Conservation (phyloP, 2,113 vertebrate species). For the Telmatochromis brichardi region DNA sequence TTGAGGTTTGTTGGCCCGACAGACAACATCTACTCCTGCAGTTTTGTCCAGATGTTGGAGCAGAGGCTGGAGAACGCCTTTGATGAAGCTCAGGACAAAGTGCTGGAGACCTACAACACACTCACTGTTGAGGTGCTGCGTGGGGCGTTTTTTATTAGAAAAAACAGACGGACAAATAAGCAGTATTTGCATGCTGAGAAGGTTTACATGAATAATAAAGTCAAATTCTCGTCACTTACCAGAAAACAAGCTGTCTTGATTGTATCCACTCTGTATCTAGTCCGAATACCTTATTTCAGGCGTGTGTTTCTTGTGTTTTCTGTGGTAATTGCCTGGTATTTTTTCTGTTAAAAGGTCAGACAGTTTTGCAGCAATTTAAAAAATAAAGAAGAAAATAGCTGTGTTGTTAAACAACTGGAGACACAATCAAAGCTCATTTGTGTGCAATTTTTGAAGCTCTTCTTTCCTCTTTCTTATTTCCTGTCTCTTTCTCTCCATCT, state of each 20-base stretch:
- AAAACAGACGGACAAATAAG: neutral
- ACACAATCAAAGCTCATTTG: neutral
- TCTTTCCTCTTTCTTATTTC: neutral
- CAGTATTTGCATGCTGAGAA: neutral
- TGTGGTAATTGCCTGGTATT: neutral
- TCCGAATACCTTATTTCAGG: neutral
- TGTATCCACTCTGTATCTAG: neutral
- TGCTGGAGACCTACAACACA: constrained; percentile 81
- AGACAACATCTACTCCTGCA: constrained; percentile 88
- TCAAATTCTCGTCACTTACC: neutral
- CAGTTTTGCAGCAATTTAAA: neutral
- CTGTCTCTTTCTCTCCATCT: neutral
- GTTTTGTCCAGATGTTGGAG: constrained; percentile 89
- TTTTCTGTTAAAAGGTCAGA: neutral
- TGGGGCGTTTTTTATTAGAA: neutral
- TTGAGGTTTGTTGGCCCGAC: constrained; percentile 88
- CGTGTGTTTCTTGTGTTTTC: neutral
- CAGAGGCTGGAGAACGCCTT: constrained; percentile 85
- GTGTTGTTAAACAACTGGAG: neutral
- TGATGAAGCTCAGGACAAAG: constrained; percentile 88
- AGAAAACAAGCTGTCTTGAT: neutral
- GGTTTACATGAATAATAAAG: neutral
- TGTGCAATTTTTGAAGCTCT: neutral
- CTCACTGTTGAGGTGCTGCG: constrained; percentile 83
- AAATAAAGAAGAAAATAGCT: neutral